These are phyloP conservation scores for Amphimallon solstitiale DNA, from an alignment of 2,888 invertebrate genomes.

Conservation along the genomic window DNA sequence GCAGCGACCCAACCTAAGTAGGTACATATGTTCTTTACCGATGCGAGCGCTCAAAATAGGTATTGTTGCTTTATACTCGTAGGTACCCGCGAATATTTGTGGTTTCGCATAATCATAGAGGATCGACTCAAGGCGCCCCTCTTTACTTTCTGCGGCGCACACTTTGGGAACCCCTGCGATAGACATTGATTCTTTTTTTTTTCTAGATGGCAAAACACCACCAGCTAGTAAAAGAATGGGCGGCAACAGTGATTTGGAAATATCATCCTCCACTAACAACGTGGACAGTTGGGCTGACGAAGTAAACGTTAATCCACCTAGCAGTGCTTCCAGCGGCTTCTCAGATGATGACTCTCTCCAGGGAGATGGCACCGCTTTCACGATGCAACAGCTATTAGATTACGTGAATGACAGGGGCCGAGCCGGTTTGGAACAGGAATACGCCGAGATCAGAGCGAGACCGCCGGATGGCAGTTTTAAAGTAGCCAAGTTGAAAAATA, in stretches of 20 bases:
- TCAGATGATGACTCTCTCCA: constrained; percentile 90
- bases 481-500: constrained; percentile 80
- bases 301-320: constrained; percentile 73
- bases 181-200: no score
- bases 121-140: no score
- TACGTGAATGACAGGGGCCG: constrained; percentile 80
- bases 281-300: constrained; percentile 65
- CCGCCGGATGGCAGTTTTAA: constrained; percentile 90
- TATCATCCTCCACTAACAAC: constrained; percentile 60
- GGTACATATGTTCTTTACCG: no score
- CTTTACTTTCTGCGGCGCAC: no score
- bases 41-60: no score
- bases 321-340: constrained; percentile 83
- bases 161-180: no score
- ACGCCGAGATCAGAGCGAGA: constrained; percentile 84
- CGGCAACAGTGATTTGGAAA: constrained; percentile 64
- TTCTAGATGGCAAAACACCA: constrained; percentile 60
- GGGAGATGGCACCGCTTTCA: constrained; percentile 73
- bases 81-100: no score
- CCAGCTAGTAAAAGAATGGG: constrained; percentile 59
- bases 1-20: no score
- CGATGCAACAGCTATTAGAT: constrained; percentile 79
- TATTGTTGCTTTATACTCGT: no score
- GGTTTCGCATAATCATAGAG: no score
- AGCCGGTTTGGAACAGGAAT: constrained; percentile 86